phyloP scores from a whole-genome alignment of 2,113 vertebrate genomes.

The Osmerus mordax region DNA sequence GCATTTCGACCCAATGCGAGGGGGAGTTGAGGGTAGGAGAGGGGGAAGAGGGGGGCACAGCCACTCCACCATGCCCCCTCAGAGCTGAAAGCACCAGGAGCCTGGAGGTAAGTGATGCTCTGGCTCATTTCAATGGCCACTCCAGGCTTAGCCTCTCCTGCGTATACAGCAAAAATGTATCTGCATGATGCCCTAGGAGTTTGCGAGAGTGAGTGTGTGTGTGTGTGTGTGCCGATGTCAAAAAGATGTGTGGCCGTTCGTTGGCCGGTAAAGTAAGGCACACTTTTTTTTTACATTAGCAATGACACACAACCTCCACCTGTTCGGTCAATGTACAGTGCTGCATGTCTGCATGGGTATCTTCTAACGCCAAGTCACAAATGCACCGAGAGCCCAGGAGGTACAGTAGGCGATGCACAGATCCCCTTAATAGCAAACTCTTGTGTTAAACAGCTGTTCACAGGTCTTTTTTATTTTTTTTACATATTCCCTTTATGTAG shows the following conservation, averaged over 20 bases:
- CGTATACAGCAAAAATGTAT: slow-evolving; percentile 52
- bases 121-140: slow-evolving; percentile 14
- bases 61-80: neutral
- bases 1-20: neutral
- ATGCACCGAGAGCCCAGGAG: no score
- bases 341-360: no score
- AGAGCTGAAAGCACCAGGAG: slow-evolving; percentile 4
- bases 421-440: no score
- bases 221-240: neutral
- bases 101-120: slow-evolving; percentile 2
- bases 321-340: no score
- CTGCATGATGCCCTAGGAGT: slow-evolving; percentile 76
- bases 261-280: neutral
- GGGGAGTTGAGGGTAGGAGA: neutral
- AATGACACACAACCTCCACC: no score
- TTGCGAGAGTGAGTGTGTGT: slow-evolving; percentile 53
- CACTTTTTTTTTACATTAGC: neutral
- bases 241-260: neutral
- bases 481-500: no score
- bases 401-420: no score
- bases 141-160: slow-evolving; percentile 6
- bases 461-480: no score
- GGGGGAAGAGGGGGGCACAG: slow-evolving; percentile 5
- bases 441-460: no score
- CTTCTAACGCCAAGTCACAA: no score